Evolutionary conservation across 2,888 invertebrate genomes (phyloP), one percentile per base, ranked within the genome.

Genomic region (Brachyptera putata): DNA sequence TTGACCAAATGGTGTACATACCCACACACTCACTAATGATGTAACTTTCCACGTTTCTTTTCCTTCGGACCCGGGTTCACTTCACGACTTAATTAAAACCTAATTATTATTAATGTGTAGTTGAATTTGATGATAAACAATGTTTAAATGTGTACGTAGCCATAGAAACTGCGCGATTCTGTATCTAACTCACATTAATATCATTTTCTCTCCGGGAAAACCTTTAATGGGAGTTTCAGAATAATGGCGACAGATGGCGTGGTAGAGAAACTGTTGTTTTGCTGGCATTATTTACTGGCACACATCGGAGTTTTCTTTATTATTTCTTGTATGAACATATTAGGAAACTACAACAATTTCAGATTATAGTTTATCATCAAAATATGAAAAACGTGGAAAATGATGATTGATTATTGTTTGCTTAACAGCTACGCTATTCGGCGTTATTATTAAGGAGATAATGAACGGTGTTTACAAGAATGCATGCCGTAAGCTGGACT

Each of bases 21-120:
- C 30, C 30, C 30, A 26, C 26, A 26, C 49, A 16, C n/a, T 22
- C 49, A 16, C 53, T 53, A 53, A 53, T 36, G 53, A 53, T 16
- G 53, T 34, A 53, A 53, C 53, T 53, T 53, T 53, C 53, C 53
- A 11, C 18, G 24, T 34, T 53, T 53, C 30, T 53, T 53, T 36
- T 21, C 3, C 30, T 30, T 9, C 25, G 48, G n/a, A n/a, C n/a
- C n/a, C n/a, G n/a, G n/a, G n/a, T 18, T 18, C 37, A 16, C 37
- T 13, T 4, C 43, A 16, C 53, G 3, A 53, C 53, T 53, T 53
- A 34, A 53, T 53, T 53, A 53, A 53, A 53, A 34, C 11, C 21
- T 16, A 43, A 43, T 43, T 43, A 43, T 43, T 43, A 43, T 43
- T 43, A 43, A 43, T 43, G 43, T 43, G 18, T 43, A 43, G 16